phyloP scores from a whole-genome alignment of 1,140 invertebrate species.

The Pseudoatta argentina region DNA sequence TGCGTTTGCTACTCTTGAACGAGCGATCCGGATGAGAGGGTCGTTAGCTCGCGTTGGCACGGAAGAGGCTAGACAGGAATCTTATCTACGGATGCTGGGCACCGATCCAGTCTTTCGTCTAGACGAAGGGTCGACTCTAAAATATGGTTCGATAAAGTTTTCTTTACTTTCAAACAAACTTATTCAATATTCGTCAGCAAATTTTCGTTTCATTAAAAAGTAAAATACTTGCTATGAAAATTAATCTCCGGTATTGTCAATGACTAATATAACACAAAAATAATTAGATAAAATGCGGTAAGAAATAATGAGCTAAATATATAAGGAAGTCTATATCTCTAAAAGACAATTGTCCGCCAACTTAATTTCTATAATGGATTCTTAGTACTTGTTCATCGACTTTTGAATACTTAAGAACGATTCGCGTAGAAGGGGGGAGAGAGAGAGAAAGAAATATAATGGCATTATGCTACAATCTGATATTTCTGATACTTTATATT shows the following conservation, averaged over 20 bases:
- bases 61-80: slow-evolving; percentile 60
- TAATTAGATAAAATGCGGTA: neutral
- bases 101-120: slow-evolving; percentile 60
- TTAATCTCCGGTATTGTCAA: neutral
- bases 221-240: neutral
- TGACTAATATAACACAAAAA: neutral
- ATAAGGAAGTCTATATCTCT: neutral
- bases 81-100: slow-evolving; percentile 65
- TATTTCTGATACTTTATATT: slow-evolving; percentile 5
- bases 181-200: slow-evolving; percentile 61
- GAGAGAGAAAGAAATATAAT: neutral
- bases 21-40: slow-evolving; percentile 60
- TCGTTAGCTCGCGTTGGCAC: slow-evolving; percentile 66
- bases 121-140: slow-evolving; percentile 55
- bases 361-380: neutral
- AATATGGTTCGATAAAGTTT: slow-evolving; percentile 57
- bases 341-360: neutral
- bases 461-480: neutral
- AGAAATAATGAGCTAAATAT: neutral
- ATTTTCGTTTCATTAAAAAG: slow-evolving; percentile 33
- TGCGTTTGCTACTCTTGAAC: slow-evolving; percentile 52
- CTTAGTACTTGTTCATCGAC: neutral
- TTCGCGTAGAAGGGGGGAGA: neutral
- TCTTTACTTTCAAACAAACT: slow-evolving; percentile 41
- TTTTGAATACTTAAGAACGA: slow-evolving; percentile 12